Evolutionary conservation across 2,113 vertebrate species (phyloP), one percentile per base, ranked within the genome.

Genomic region (Porphyrio hochstetteri): DNA sequence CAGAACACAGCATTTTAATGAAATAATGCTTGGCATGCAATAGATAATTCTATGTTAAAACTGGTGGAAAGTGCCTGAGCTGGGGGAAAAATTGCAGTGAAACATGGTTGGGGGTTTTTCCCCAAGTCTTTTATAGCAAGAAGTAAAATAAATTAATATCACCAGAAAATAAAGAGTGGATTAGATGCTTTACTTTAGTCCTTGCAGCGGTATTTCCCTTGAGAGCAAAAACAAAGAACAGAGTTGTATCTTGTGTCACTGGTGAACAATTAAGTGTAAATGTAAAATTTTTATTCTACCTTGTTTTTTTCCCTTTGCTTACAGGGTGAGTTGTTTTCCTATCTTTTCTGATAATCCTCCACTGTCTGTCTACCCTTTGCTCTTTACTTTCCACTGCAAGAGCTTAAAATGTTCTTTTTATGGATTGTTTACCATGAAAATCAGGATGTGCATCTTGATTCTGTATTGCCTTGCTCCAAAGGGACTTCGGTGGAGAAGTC

Each of bases 1-100:
- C n/a, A 60, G 86, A 95, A 79, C 65, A 76, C 44, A 71, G 31
- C 15, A 15, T n/a, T 94, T 84, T 84, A 92, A 93, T 88, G 90
- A 88, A 94, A 92, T 83, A 77, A 70, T 77, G 31, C 52, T 90
- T 77, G 82, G 46, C 40, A 57, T 80, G 44, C 2, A 2, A 61
- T 67, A 44, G 56, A 88, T 83, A 81, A 81, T 81, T 86, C 23
- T 25, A 46, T 80, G 77, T 50, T 86, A 60, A 81, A 92, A 83
- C 61, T 42, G 35, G 13, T 75, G 18, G 64, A 80, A 90, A 64
- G 65, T 44, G 31, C 40, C 85, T 74, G 42, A 88, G 33, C 35
- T 74, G 57, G 24, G 18, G 44, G 9, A 59, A 65, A 25, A 86
- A 46, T 67, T 61, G 23, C 38, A 35, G 38, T 48, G 48, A 86